A percentile compares a stretch with the other conserved stretches of the same genome.
Evolutionary conservation across 2,888 invertebrate genomes (phyloP).

Genomic region (Nysson spinosus): DNA sequence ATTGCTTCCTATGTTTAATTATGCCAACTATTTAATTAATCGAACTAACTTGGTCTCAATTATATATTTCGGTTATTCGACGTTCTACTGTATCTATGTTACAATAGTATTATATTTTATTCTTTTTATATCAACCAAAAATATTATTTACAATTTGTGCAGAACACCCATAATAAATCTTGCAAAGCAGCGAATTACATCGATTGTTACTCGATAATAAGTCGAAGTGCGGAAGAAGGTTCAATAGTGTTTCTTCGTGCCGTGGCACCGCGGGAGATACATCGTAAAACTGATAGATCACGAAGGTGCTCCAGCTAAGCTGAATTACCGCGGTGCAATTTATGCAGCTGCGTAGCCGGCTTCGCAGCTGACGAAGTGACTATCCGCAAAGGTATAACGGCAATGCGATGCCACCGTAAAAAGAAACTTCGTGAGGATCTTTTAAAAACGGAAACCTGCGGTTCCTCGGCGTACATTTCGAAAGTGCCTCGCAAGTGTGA

Average conservation of each 20-base stretch:
- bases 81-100: no score
- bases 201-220: constrained; percentile 20
- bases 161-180: no score
- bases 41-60: no score
- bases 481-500: constrained; percentile 18
- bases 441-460: constrained; percentile 36
- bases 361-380: constrained; percentile 42
- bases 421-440: not conserved
- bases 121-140: no score
- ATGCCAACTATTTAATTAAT: no score
- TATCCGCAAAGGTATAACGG: constrained; percentile 35
- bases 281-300: constrained; percentile 46
- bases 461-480: constrained; percentile 20
- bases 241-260: constrained; percentile 22
- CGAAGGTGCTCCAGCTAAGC: constrained; percentile 17
- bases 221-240: constrained; percentile 14
- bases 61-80: no score
- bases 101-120: no score
- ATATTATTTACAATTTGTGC: no score
- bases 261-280: constrained; percentile 14
- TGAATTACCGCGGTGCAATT: constrained; percentile 15
- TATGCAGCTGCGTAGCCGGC: constrained; percentile 25
- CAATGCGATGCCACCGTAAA: constrained; percentile 33
- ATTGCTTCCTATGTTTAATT: no score
- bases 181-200: no score